Conservation (phyloP, 2,888 invertebrate genomes). For the Agonopterix alstromeriana region DNA sequence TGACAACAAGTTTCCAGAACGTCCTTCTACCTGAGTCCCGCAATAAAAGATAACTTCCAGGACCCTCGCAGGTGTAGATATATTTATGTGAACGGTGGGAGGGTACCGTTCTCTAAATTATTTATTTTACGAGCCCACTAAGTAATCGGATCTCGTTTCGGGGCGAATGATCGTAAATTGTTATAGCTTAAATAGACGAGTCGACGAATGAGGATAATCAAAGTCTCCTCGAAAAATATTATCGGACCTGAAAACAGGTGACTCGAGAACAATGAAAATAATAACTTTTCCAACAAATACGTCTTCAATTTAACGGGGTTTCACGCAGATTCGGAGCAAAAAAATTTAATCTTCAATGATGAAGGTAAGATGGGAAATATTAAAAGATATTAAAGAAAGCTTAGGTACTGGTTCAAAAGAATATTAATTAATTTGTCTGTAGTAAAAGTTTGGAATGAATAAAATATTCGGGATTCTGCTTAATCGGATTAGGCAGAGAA, state of each 20-base stretch:
- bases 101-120: slow-evolving; percentile 46
- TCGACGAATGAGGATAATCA: slow-evolving; percentile 31
- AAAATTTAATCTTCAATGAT: slow-evolving; percentile 1
- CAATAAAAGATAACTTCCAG: slow-evolving; percentile 45
- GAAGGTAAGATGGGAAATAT: slow-evolving; percentile 8
- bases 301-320: slow-evolving; percentile 12
- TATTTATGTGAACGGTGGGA: slow-evolving; percentile 39
- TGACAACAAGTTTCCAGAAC: slow-evolving; percentile 2
- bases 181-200: slow-evolving; percentile 41
- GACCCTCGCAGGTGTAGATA: slow-evolving; percentile 32
- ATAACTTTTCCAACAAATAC: slow-evolving; percentile 11
- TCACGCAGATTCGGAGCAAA: slow-evolving; percentile 6
- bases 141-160: slow-evolving; percentile 52
- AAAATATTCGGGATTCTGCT: too few species aligned
- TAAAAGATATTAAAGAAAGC: neutral
- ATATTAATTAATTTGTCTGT: too few species aligned
- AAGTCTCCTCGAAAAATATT: slow-evolving; percentile 18
- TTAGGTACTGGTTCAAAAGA: too few species aligned
- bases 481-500: too few species aligned
- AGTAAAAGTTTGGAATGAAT: too few species aligned
- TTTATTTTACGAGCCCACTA: slow-evolving; percentile 62
- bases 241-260: slow-evolving; percentile 4
- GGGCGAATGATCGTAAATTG: slow-evolving; percentile 45
- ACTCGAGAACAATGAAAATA: slow-evolving; percentile 13
- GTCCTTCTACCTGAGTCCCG: slow-evolving; percentile 12